Percentiles rank a stretch among this genome's conserved stretches.
Evolutionary conservation across 2,113 vertebrate genomes (phyloP).

Genomic region (Petaurus breviceps): DNA sequence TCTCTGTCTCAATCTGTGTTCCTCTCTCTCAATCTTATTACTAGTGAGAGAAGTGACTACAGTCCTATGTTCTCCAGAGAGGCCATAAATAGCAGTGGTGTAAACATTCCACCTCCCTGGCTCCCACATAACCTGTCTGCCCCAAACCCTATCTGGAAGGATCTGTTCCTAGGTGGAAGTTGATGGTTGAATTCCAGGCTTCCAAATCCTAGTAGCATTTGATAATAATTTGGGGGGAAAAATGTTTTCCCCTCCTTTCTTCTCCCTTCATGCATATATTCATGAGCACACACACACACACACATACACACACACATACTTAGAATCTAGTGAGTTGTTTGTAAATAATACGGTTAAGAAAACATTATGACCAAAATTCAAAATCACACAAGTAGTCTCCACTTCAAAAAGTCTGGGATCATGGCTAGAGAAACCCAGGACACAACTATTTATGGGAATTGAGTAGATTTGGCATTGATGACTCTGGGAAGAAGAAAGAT

Average conservation of each 20-base stretch:
- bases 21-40: slow-evolving; percentile 49
- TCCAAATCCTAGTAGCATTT: slow-evolving; percentile 59
- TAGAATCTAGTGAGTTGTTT: not conserved
- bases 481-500: not conserved
- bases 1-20: slow-evolving; percentile 9
- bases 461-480: not conserved
- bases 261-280: not conserved
- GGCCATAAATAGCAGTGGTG: slow-evolving; percentile 67
- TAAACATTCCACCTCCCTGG: slow-evolving; percentile 55
- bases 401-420: not conserved
- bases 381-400: not conserved
- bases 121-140: slow-evolving; percentile 75
- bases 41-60: slow-evolving; percentile 60
- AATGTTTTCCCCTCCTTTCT: not conserved
- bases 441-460: not conserved
- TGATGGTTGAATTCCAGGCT: slow-evolving; percentile 48
- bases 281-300: not conserved
- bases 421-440: not conserved
- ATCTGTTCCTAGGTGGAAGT: slow-evolving; percentile 11
- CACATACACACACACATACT: not conserved
- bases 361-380: not conserved
- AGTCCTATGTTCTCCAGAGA: slow-evolving; percentile 72
- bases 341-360: not conserved
- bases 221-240: slow-evolving; percentile 65
- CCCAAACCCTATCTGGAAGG: slow-evolving; percentile 65